Evolutionary conservation across 2,113 vertebrate genomes (phyloP).

Genomic region (Thunnus thynnus): DNA sequence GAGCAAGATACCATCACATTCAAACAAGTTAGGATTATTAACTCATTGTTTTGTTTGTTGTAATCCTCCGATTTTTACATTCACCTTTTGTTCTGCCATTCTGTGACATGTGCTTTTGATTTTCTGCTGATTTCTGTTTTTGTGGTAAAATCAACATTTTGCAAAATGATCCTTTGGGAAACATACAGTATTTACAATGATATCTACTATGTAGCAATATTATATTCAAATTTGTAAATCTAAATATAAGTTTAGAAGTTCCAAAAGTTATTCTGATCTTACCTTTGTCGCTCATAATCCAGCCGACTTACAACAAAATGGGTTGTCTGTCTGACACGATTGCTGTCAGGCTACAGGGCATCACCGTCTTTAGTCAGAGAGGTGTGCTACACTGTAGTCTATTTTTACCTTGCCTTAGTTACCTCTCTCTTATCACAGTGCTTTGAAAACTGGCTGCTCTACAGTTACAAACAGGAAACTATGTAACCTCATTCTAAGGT

Average conservation of each 20-base stretch:
- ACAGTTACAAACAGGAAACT: constrained; percentile 87
- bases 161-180: background rate
- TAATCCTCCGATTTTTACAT: background rate
- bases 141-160: background rate
- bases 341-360: constrained; percentile 42
- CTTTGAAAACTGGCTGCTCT: constrained; percentile 71
- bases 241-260: background rate
- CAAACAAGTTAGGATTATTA: background rate
- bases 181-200: background rate
- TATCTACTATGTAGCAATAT: background rate
- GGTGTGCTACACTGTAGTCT: constrained; percentile 61
- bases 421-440: constrained; percentile 31
- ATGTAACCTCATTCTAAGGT: constrained; percentile 75
- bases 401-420: constrained; percentile 77
- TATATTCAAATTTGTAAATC: background rate
- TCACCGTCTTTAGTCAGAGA: constrained; percentile 53
- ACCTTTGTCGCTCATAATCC: constrained; percentile 43
- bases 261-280: constrained; percentile 16
- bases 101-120: background rate
- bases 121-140: constrained; percentile 6
- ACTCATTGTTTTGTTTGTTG: background rate
- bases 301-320: constrained; percentile 29
- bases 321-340: constrained; percentile 7
- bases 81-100: background rate
- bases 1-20: background rate